Evolutionary conservation across 2,888 invertebrate species (phyloP), one percentile per base, ranked within the genome.

Genomic region (Cryptocheilus praepositus): DNA sequence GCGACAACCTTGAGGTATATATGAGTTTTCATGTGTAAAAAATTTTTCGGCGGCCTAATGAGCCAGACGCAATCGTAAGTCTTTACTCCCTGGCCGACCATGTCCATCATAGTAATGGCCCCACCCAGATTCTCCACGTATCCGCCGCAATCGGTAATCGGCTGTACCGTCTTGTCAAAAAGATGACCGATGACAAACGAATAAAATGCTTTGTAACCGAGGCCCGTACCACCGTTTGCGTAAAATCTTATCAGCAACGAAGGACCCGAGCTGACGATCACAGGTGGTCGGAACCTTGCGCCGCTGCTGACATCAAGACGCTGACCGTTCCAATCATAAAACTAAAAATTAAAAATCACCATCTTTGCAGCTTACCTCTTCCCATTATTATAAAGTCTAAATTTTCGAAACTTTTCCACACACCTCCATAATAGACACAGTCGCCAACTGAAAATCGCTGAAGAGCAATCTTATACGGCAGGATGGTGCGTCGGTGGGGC

Each of bases 41-140:
- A 92, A 75, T 90, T 92, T 69, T 91, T 91, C 0, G 92, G 91
- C 1, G 93, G 93, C 78, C 92, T 91, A 15, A 94, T 92, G 28
- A 94, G 89, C 94, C 94, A 94, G 61, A 94, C 91, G 80, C 94
- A 94, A 82, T 94, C 94, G 80, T 92, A 94, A 0, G 90, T 89
- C 58, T 92, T 90, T 0, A 89, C 89, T 1, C 89, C 89, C 67
- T 91, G 91, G 53, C 90, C 90, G 15, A 92, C 90, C 93, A 94
- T 94, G 79, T 94, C 92, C 92, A 93, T 93, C 94, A 94, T 94
- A 1, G 93, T 94, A 59, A 94, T 94, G 15, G 92, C 92, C 0
- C 94, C 94, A 2, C 94, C 94, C 15, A 92, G 89, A 78, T 93
- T 93, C 70, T 92, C 92, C 0, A 94, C 93, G 86, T 92, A 91